Percentiles rank a stretch among this genome's conserved stretches.
Conservation (phyloP, 2,888 invertebrate species). For the Hypercompe scribonia region DNA sequence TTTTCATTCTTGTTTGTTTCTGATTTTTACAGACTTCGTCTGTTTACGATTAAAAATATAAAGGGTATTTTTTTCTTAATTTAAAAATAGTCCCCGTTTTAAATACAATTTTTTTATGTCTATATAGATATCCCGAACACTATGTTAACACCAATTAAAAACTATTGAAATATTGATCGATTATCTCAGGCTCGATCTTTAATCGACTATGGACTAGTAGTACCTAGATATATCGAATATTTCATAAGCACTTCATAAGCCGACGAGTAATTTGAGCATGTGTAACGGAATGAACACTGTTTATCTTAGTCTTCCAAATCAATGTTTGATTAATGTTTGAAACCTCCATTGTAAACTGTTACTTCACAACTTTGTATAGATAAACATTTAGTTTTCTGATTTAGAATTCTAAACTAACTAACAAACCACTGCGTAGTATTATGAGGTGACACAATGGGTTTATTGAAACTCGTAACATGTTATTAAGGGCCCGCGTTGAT, state of each 20-base stretch:
- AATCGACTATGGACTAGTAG: neutral
- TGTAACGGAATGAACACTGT: neutral
- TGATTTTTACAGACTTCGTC: neutral
- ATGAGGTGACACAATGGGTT: neutral
- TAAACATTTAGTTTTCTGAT: conserved; percentile 7
- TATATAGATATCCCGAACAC: neutral
- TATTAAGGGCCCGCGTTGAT: neutral
- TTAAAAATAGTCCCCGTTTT: neutral
- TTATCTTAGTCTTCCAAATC: conserved; percentile 8
- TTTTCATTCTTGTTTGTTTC: neutral
- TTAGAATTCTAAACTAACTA: neutral
- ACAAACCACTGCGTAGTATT: neutral
- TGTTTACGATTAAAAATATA: neutral
- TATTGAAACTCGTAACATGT: neutral
- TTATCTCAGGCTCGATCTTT: neutral
- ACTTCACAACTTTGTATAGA: neutral
- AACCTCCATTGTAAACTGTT: conserved; percentile 13
- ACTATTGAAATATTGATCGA: neutral
- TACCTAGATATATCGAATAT: neutral
- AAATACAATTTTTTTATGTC: neutral
- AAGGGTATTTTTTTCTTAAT: neutral
- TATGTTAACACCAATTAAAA: neutral
- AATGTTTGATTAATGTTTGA: conserved; percentile 17
- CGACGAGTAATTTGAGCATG: neutral
- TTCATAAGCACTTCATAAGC: neutral